phyloP scores from a whole-genome alignment of 2,113 vertebrate species.

The Rutilus rutilus region DNA sequence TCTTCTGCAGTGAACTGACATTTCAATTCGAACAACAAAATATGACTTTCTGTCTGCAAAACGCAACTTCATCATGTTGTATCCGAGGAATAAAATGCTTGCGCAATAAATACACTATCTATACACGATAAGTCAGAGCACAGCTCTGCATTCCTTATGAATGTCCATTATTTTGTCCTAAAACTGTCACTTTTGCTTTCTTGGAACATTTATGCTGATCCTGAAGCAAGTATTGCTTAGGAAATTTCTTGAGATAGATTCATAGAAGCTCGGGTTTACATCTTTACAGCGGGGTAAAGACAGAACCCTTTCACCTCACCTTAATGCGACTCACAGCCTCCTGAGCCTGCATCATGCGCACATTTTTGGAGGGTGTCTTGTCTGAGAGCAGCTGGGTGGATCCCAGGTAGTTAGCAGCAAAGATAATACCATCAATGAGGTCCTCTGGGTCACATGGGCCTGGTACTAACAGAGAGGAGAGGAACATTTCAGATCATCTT shows the following conservation, averaged over 20 bases:
- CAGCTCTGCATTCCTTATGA: background rate
- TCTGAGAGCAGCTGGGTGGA: slow-evolving; percentile 96
- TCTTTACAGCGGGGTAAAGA: background rate
- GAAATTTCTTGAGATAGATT: slow-evolving; percentile 38
- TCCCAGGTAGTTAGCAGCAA: slow-evolving; percentile 96
- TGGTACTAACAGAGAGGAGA: slow-evolving; percentile 80
- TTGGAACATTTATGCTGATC: slow-evolving; percentile 7
- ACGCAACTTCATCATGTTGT: background rate
- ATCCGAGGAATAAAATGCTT: background rate
- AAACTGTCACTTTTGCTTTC: slow-evolving; percentile 9
- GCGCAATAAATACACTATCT: background rate
- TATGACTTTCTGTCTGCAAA: background rate
- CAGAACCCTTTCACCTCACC: slow-evolving; percentile 73
- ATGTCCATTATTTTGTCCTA: background rate
- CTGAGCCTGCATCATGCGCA: slow-evolving; percentile 98
- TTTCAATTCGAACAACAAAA: background rate
- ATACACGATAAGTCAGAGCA: background rate
- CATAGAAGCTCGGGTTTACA: slow-evolving; percentile 15
- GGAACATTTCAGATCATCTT: background rate
- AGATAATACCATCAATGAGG: slow-evolving; percentile 97
- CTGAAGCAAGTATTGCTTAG: slow-evolving; percentile 9
- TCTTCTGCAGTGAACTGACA: background rate
- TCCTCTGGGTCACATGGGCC: slow-evolving; percentile 98
- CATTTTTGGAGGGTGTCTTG: slow-evolving; percentile 96
- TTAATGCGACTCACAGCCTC: slow-evolving; percentile 96